Evolutionary conservation across 2,888 invertebrate genomes (phyloP), one percentile per base, ranked within the genome.

Genomic region (Parelbella ahira): DNA sequence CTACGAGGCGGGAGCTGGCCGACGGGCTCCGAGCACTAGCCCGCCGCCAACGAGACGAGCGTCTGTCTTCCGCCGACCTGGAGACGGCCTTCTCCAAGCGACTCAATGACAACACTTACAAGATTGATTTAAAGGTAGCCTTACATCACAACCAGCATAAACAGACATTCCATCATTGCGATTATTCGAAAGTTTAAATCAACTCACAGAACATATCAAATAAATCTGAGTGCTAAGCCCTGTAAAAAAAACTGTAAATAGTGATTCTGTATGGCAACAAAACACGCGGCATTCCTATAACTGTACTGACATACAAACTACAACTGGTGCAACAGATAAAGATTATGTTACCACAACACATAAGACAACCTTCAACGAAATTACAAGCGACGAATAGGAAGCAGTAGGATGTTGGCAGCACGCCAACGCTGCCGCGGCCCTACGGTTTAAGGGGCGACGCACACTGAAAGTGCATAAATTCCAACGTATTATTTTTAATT

Each of bases 1-100:
- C 76, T 50, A 91, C 89, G 29, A 67, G 89, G 44, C 73, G 83
- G 10, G 89, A 88, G 54, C 66, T 90, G 1, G 87, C 89, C n/a
- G 89, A 89, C 51, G 89, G 88, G 1, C 60, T 88, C 37, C 64
- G 86, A 11, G 64, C 82, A 3, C 60, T 88, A 19, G 82, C 81
- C 5, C 63, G 82, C 28, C 60, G 83, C 21, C 88, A 83, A 49
- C 58, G 81, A 1, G 86, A 84, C 58, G 69, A 74, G 1, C 65
- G 81, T 6, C 60, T 74, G 11, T 71, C 63, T 23, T 64, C 82
- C 4, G 72, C 64, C 0, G 86, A 86, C 45, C 55, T 84, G 30
- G 86, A 87, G 49, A 60, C 75, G 6, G 65, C 66, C 34, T 73
- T 86, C 47, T 60, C 77, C 0, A 73, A 73, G 41, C 60, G 73